These are phyloP conservation scores for Sepiola atlantica DNA, from an alignment of 2,888 invertebrate species.

Conservation along the genomic window DNA sequence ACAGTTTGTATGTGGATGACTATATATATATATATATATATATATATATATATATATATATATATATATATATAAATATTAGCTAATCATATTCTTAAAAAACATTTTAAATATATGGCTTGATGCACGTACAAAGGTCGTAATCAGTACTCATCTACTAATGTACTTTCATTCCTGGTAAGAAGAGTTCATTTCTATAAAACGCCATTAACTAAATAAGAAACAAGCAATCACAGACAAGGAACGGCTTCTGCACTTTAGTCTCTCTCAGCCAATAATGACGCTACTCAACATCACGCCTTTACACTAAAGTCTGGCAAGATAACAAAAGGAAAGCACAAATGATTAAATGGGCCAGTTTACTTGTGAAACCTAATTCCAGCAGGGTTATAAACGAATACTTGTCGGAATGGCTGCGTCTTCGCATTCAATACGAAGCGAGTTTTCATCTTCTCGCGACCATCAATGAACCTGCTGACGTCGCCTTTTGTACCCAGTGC, in stretches of 20 bases:
- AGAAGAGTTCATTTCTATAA: no score
- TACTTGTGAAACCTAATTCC: not conserved
- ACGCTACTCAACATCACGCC: not conserved
- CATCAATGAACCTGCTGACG: not conserved
- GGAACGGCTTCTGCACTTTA: not conserved
- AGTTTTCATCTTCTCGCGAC: not conserved
- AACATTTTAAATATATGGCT: no score
- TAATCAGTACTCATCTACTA: no score
- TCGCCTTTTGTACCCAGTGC: not conserved
- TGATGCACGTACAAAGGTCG: no score
- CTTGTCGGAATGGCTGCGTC: not conserved
- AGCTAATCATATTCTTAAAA: no score
- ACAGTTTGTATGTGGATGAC: no score
- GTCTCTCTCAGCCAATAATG: not conserved
- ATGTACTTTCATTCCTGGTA: no score
- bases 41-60: no score
- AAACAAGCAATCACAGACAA: not conserved
- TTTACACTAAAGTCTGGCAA: not conserved
- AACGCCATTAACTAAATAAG: not conserved
- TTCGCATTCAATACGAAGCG: not conserved
- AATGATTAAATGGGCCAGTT: not conserved
- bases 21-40: no score
- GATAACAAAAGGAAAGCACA: not conserved
- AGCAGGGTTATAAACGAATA: not conserved
- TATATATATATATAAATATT: no score